These are phyloP conservation scores for Polypedilum pembai DNA, from an alignment of 1,140 invertebrate species.

Conservation along the genomic window DNA sequence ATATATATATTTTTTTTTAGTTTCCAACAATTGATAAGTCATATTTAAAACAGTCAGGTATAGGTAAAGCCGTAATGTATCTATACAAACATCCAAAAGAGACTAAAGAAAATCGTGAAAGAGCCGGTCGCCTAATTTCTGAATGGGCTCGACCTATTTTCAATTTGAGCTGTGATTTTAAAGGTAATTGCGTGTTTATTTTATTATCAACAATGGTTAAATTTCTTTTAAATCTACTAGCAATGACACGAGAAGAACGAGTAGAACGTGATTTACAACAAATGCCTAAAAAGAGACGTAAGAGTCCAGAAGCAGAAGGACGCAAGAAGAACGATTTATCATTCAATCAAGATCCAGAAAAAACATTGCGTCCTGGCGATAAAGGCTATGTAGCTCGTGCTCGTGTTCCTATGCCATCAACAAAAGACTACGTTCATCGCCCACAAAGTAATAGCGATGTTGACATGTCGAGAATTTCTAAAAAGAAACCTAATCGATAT, in stretches of 20 bases:
- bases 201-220: not conserved
- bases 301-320: conserved; percentile 43
- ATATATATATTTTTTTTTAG: conserved; percentile 47
- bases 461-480: conserved; percentile 67
- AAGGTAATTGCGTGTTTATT: conserved; percentile 46
- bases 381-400: conserved; percentile 92
- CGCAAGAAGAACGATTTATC: conserved; percentile 49
- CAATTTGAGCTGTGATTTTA: conserved; percentile 92
- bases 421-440: conserved; percentile 92
- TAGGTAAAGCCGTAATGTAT: conserved; percentile 99
- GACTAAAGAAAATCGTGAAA: conserved; percentile 85
- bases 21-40: conserved; percentile 85
- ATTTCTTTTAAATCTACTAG: conserved; percentile 41
- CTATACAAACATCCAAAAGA: conserved; percentile 98
- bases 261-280: conserved; percentile 86
- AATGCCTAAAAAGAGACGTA: conserved; percentile 62
- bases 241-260: conserved; percentile 75
- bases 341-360: conserved; percentile 36
- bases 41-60: conserved; percentile 87
- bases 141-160: conserved; percentile 97
- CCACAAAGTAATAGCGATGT: conserved; percentile 85
- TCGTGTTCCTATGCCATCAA: conserved; percentile 88
- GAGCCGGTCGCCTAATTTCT: conserved; percentile 86
- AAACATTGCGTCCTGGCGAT: conserved; percentile 76
- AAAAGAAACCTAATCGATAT: conserved; percentile 77